These are phyloP conservation scores for Clitarchus hookeri DNA, from an alignment of 2,888 invertebrate species.

Conservation along the genomic window DNA sequence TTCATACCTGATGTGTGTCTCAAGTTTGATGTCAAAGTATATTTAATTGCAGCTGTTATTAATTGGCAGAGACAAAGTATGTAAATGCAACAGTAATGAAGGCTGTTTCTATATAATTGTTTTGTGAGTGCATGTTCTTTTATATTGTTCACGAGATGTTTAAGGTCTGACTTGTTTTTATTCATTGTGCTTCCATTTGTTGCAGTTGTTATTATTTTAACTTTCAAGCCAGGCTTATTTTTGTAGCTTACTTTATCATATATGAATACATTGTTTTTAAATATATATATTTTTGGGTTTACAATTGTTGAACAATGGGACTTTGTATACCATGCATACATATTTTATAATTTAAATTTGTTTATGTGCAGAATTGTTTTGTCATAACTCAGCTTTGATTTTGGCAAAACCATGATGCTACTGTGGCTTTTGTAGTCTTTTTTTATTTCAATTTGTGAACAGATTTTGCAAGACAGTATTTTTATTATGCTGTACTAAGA, in stretches of 20 bases:
- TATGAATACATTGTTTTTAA: neutral
- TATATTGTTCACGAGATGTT: neutral
- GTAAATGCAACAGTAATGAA: neutral
- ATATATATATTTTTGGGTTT: slow-evolving; percentile 10
- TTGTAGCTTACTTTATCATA: neutral
- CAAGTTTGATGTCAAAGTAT: slow-evolving; percentile 2
- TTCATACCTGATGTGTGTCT: neutral
- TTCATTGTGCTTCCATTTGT: slow-evolving; percentile 10
- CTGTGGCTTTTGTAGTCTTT: neutral
- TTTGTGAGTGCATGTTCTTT: neutral
- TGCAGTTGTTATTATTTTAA: neutral
- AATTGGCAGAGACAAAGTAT: neutral
- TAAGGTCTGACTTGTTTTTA: neutral
- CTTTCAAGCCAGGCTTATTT: neutral
- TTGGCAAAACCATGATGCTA: neutral
- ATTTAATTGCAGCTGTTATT: slow-evolving; percentile 1
- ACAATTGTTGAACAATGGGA: slow-evolving; percentile 14
- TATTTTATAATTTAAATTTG: neutral
- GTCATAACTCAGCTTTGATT: neutral
- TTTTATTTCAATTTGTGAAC: neutral
- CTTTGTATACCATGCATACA: slow-evolving; percentile 14
- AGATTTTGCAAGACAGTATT: neutral
- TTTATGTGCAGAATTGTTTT: neutral
- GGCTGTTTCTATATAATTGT: neutral
- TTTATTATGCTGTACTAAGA: neutral